Evolutionary conservation across 2,888 invertebrate genomes (phyloP).

Genomic region (Agrochola circellaris): DNA sequence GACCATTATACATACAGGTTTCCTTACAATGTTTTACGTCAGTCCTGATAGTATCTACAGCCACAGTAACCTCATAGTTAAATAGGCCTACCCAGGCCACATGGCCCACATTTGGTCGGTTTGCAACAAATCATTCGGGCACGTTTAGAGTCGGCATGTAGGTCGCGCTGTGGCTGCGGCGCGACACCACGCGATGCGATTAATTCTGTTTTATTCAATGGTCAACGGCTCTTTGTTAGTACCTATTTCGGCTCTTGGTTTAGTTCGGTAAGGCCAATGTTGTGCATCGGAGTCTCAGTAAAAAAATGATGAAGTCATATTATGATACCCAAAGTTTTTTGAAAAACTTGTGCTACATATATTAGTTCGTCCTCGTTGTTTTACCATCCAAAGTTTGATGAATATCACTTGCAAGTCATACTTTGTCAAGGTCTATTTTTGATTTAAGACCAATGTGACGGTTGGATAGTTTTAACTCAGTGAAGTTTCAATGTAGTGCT

Average conservation of each 20-base stretch:
- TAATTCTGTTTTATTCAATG: conserved; percentile 55
- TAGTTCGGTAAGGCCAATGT: background rate
- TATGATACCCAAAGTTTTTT: background rate
- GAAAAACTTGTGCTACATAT: background rate
- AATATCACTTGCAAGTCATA: background rate
- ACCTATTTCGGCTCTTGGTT: background rate
- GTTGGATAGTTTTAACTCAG: too few relatives aligned
- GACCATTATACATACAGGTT: background rate
- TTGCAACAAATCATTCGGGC: conserved; percentile 42
- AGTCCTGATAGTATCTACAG: background rate
- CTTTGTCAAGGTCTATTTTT: background rate
- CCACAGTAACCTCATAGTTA: background rate
- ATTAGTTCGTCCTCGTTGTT: background rate
- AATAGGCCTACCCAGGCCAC: background rate
- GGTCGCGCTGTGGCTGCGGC: conserved; percentile 45
- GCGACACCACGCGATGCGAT: conserved; percentile 19
- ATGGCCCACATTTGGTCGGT: conserved; percentile 3
- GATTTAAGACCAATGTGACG: too few relatives aligned
- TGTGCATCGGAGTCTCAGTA: background rate
- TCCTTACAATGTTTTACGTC: background rate
- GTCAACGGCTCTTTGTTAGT: conserved; percentile 23
- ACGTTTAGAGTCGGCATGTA: conserved; percentile 43
- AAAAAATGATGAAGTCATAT: background rate
- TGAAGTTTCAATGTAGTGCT: background rate
- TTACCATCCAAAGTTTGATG: background rate